phyloP scores from a whole-genome alignment of 1,140 invertebrate genomes.

The Agrypnia vestita region DNA sequence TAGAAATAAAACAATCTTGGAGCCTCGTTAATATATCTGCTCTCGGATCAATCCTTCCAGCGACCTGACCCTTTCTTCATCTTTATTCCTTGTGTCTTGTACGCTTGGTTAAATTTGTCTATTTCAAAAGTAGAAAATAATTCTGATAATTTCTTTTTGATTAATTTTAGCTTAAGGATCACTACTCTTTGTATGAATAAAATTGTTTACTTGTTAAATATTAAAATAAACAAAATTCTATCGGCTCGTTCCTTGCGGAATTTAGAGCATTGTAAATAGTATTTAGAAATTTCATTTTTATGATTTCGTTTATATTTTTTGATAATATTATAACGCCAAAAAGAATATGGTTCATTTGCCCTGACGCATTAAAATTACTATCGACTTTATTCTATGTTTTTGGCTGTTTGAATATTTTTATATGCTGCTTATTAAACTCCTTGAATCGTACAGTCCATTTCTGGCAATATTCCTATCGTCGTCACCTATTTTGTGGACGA shows the following conservation, averaged over 20 bases:
- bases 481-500: no score
- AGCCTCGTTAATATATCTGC: no score
- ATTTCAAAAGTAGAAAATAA: no score
- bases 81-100: no score
- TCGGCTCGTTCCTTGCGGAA: not conserved
- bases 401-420: slow-evolving; percentile 7
- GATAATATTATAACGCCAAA: slow-evolving; percentile 2
- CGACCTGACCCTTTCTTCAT: no score
- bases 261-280: slow-evolving; percentile 35
- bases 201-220: slow-evolving; percentile 40
- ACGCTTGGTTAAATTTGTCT: no score
- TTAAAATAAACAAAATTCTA: slow-evolving; percentile 33
- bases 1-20: no score
- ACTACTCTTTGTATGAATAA: slow-evolving; percentile 6
- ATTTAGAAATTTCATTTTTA: slow-evolving; percentile 31
- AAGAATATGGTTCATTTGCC: not conserved
- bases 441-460: no score
- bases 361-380: no score
- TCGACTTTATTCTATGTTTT: not conserved
- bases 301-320: slow-evolving; percentile 15
- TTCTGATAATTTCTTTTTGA: not conserved
- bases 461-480: no score
- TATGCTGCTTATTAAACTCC: not conserved
- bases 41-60: no score
- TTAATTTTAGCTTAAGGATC: slow-evolving; percentile 11